Base-by-base conservation (phyloP, 2,888 invertebrate species). In the Drosophila cracens region DNA sequence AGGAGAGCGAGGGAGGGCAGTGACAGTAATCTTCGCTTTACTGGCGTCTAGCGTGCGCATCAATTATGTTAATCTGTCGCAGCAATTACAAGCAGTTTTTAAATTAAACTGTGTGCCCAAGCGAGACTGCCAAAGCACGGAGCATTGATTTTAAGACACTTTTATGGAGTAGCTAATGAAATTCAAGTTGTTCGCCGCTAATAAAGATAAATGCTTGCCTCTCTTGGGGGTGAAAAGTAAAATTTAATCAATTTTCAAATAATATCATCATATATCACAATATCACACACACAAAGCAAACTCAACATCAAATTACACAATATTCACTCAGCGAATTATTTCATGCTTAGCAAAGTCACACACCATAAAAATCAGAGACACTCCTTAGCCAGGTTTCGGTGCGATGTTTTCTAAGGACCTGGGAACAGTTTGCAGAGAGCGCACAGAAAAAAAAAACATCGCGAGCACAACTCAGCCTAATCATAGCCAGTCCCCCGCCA, bases 31-130 rank as follows among this genome's bases (percentile, higher is more conserved):
- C 70, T 77, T 63, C 49, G 64, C 70, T 61, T 66, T 60, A 56
- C 69, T 46, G 61, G 60, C 58, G 81, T 65, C 71, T 84, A 74
- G 64, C 72, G 40, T 27, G 72, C 74, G 71, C 77, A 81, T 87
- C 90, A 90, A 87, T 87, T 87, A 87, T 87, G 87, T 87, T 89
- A 90, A 87, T 87, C 78, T 89, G 62, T 59, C 59, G 51, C 71
- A 74, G 76, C 90, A 90, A 86, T 86, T 86, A 90, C 88, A 73
- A 82, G 81, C 86, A 77, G 71, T 77, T 88, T 86, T 73, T 29
- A 73, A 63, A 73, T 81, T 66, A 67, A 77, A 70, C 72, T 51
- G 43, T 57, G 61, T 34, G 70, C 53, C 51, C 62, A 13, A 40
- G 56, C 36, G 67, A 27, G 53, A 11, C 53, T 27, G 67, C 56